Base-by-base conservation (phyloP, 2,888 invertebrate species). In the Lasius platythorax region DNA sequence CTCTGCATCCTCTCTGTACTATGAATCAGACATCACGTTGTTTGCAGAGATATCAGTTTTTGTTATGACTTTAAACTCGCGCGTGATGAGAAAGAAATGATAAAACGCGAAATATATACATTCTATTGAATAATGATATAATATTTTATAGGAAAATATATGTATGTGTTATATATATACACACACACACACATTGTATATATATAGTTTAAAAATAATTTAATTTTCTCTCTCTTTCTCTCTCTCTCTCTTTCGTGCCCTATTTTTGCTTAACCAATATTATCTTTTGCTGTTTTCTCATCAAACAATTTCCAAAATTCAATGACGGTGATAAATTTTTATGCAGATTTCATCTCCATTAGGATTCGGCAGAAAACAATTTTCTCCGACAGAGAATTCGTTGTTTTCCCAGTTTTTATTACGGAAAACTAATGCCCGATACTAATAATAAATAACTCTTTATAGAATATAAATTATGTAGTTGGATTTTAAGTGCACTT, bases 271-370 rank as follows among this genome's bases (percentile, higher is more conserved):
- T 30, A 61, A 76, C 1, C 40, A 8, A 28, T 76, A 66, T 53
- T 28, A 56, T 30, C 28, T 15, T 30, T 28, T 1, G 76, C 56
- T 30, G 76, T 30, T 67, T n/a, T 67, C 30, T n/a, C 28, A 67
- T 56, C 8, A 28, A 76, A 28, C 66, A 43, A 12, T 78, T 76
- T 68, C 56, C 67, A 2, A 46, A 23, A 43, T 28, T 56, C 40
- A 56, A 78, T 37, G 46, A 37, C 37, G 30, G 43, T 40, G 23
- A 78, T 78, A 78, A 56, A 56, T 78, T 67, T 78, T 67, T 78
- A 40, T 40, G 12, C 40, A 64, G 64, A 53, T 50, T 66, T 15
- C 3, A n/a, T n/a, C 12, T 78, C 15, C 0, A 2, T 2, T 2
- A 15, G 53, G 40, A 40, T 76, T 64, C 15, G 37, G 11, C 11